A percentile compares a stretch with the other conserved stretches of the same genome.
Evolutionary conservation across 2,888 invertebrate genomes (phyloP).

Genomic region (Drosophila setosimentum): DNA sequence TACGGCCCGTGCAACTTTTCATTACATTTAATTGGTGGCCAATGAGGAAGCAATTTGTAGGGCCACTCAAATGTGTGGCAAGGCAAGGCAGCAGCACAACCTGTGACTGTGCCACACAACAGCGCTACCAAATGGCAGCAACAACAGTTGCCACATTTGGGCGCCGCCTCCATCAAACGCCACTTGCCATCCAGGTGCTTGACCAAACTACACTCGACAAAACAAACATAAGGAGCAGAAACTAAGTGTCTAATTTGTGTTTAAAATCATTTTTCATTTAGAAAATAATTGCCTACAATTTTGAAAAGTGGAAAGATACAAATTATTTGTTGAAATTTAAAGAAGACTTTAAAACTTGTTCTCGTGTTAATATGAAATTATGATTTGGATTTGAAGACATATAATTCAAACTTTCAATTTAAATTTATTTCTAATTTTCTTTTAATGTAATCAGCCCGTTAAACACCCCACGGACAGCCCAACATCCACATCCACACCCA

Average conservation of each 20-base stretch:
- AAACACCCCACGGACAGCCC: not conserved
- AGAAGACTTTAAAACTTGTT: accelerated
- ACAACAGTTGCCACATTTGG: conserved; percentile 40
- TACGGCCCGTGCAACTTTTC: conserved; percentile 65
- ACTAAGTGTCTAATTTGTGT: not conserved
- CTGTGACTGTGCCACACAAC: not conserved
- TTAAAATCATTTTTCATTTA: not conserved
- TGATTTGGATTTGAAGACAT: too few relatives aligned
- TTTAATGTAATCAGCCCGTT: not conserved
- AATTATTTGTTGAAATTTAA: not conserved
- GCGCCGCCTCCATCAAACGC: conserved; percentile 25
- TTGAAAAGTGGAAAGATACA: accelerated
- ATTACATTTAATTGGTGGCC: conserved; percentile 78
- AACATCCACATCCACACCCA: not conserved
- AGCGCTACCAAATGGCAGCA: not conserved
- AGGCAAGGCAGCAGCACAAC: not conserved
- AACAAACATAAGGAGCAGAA: not conserved
- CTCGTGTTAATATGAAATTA: too few relatives aligned
- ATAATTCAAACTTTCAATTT: too few relatives aligned
- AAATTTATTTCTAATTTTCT: not conserved
- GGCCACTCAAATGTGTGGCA: conserved; percentile 45
- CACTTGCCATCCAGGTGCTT: conserved; percentile 33
- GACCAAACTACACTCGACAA: conserved; percentile 4
- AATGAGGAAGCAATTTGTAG: conserved; percentile 80
- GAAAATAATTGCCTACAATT: not conserved